Conservation (phyloP, 2,113 vertebrate genomes). For the Toxostoma redivivum region DNA sequence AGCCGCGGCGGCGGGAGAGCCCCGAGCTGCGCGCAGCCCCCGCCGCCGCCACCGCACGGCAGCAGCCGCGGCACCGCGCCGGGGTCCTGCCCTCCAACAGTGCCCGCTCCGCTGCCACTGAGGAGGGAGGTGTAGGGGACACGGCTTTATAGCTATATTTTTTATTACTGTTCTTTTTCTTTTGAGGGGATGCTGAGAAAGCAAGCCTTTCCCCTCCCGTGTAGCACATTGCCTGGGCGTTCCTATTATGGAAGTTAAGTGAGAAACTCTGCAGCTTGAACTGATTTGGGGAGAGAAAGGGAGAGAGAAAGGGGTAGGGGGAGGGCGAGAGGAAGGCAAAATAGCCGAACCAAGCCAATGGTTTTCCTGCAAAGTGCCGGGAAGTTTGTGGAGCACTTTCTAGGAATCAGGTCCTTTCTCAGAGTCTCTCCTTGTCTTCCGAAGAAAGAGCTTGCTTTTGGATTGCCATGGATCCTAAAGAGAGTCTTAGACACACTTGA, state of each 20-base stretch:
- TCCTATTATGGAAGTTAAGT: slow-evolving; percentile 72
- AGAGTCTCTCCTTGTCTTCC: slow-evolving; percentile 48
- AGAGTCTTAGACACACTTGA: slow-evolving; percentile 63
- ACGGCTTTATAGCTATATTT: neutral
- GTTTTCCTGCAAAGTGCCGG: slow-evolving; percentile 56
- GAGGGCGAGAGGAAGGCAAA: slow-evolving; percentile 6
- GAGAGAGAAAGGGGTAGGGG: slow-evolving; percentile 29
- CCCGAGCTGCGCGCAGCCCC: neutral
- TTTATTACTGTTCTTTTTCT: neutral
- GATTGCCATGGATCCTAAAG: slow-evolving; percentile 64
- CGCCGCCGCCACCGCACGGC: neutral
- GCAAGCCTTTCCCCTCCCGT: neutral
- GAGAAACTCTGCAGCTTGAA: slow-evolving; percentile 67
- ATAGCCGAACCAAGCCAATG: slow-evolving; percentile 50
- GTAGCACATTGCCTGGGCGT: slow-evolving; percentile 49
- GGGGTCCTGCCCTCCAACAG: slow-evolving; percentile 36
- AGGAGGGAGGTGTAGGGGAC: neutral
- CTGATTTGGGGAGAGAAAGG: slow-evolving; percentile 42
- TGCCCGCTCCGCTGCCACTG: slow-evolving; percentile 22
- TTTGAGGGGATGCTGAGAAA: neutral
- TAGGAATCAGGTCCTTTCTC: slow-evolving; percentile 62
- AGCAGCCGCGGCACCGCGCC: neutral
- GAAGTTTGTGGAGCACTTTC: slow-evolving; percentile 77
- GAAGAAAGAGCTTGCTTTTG: slow-evolving; percentile 68
- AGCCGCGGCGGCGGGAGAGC: neutral